Conservation (phyloP, 2,797 vertebrate genomes). For the Lerista edwardsae region DNA sequence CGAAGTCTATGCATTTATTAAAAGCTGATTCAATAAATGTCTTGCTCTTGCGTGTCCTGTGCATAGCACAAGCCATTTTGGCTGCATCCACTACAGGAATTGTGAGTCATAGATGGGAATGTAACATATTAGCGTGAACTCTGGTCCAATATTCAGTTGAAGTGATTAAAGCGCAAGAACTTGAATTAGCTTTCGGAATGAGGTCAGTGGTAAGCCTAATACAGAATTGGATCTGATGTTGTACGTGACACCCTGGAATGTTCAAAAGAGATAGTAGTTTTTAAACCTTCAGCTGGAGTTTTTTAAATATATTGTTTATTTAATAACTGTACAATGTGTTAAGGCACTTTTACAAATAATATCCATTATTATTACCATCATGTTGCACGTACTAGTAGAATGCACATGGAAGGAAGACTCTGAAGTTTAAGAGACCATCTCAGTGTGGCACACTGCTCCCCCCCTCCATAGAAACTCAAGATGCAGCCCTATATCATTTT, state of each 20-base stretch:
- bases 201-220: not conserved
- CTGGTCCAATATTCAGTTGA: slow-evolving; percentile 23
- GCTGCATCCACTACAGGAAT: slow-evolving; percentile 40
- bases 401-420: no score
- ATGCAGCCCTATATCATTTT: no score
- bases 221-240: not conserved
- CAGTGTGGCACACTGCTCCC: no score
- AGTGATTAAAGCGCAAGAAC: slow-evolving; percentile 13
- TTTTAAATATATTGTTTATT: not conserved
- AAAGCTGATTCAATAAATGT: not conserved
- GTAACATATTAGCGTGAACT: slow-evolving; percentile 24
- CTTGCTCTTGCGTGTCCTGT: slow-evolving; percentile 33
- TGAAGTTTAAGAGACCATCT: no score
- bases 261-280: no score
- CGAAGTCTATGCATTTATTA: slow-evolving; percentile 13
- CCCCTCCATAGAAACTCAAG: no score
- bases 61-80: slow-evolving; percentile 39
- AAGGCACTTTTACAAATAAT: not conserved
- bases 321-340: not conserved
- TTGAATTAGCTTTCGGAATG: not conserved
- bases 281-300: not conserved
- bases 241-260: no score
- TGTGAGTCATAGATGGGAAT: slow-evolving; percentile 25
- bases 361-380: not conserved
- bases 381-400: no score